Base-by-base conservation (phyloP, 2,888 invertebrate species). In the Melangyna quadrimaculata region DNA sequence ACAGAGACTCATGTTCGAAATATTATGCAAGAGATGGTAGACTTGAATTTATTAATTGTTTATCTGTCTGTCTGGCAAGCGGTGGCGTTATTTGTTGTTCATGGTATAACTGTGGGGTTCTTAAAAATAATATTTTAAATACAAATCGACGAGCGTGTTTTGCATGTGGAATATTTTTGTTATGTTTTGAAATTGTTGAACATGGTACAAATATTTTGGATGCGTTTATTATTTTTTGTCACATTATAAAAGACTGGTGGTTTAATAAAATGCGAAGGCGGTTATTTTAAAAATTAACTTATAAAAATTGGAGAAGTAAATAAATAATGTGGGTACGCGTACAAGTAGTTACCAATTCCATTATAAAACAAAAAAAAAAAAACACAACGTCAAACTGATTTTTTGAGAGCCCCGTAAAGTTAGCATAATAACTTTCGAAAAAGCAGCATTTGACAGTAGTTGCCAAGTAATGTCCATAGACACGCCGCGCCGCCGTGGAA, bases 51-150 rank as follows among this genome's bases (percentile, higher is more conserved):
- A 55, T 70, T 55, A 55, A 55, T 70, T 55, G 32, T 70, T 40
- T 45, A 19, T 19, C 45, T 70, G 70, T 53, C 55, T 70, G 55
- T 70, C 70, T 70, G 55, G 70, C 70, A 55, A 40, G 22, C n/a
- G 24, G 27, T 40, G n/a, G 61, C 27, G 22, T 22, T 35, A 24
- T 24, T 27, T 61, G 14, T 61, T 61, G 24, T 61, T 40, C 19
- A 45, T 8, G 19, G 37, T 27, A 27, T 40, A 1, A n/a, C 17
- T 19, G 12, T 19, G 35, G 35, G 57, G 32, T 57, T 19, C 35
- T 57, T 57, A 35, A 57, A n/a, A 57, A 57, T 22, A 22, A 43
- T 43, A 43, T 0, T n/a, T 57, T 17, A 4, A 17, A 57, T 57
- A 19, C 32, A 17, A 45, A n/a, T 8, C 17, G 17, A 17, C n/a